Percentiles rank a stretch among this genome's conserved stretches.
These are phyloP conservation scores for Tethya wilhelma DNA, from an alignment of 37 sponge, comb jelly and placozoan genomes.

Conservation along the genomic window DNA sequence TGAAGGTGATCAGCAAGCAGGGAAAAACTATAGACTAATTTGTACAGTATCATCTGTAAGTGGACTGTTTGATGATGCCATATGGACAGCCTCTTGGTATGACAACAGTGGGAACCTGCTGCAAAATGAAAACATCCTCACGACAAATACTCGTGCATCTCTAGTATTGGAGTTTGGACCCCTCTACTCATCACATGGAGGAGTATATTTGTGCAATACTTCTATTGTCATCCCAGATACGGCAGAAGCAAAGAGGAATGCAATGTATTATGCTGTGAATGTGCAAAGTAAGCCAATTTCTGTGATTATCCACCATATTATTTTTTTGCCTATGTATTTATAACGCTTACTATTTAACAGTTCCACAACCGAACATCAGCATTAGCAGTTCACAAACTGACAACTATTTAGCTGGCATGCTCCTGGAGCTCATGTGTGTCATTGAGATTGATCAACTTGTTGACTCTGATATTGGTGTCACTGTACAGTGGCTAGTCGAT, in stretches of 20 bases:
- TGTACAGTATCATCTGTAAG: slow-evolving; percentile 1
- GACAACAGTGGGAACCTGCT: neutral
- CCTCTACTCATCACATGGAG: neutral
- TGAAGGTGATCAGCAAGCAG: neutral
- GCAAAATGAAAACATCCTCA: neutral
- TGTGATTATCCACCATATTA: too few species aligned
- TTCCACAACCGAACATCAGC: neutral
- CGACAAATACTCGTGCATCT: neutral
- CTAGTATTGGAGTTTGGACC: neutral
- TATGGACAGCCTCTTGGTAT: slow-evolving; percentile 1
- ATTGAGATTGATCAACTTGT: neutral
- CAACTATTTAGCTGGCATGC: slow-evolving; percentile 3
- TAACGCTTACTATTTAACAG: too few species aligned
- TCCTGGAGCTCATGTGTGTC: neutral
- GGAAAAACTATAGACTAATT: neutral
- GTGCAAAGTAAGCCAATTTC: slow-evolving; percentile 21
- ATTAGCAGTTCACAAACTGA: neutral
- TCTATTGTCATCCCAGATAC: neutral
- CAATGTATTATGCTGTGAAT: neutral
- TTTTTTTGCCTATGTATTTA: too few species aligned
- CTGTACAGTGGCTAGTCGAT: neutral
- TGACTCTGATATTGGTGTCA: slow-evolving; percentile 2
- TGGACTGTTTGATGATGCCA: neutral
- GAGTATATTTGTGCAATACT: slow-evolving; percentile 7
- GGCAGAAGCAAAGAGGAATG: neutral